Evolutionary conservation across 1,140 invertebrate species (phyloP).

Genomic region (Homalodisca vitripennis): DNA sequence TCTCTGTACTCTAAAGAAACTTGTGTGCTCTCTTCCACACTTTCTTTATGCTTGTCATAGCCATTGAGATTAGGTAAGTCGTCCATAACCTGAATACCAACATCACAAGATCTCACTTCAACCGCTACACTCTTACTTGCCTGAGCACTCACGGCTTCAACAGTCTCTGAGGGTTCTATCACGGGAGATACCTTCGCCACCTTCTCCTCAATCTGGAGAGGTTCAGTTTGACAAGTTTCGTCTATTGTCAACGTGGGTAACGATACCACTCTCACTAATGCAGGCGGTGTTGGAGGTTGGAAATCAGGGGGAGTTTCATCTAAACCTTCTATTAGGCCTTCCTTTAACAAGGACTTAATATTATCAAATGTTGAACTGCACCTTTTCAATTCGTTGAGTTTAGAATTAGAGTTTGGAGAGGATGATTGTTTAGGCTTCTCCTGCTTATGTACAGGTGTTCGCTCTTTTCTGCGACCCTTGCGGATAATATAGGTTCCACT

Average conservation of each 20-base stretch:
- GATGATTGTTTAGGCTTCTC: slow-evolving; percentile 46
- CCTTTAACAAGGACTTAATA: slow-evolving; percentile 69
- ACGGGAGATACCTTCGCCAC: neutral
- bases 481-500: slow-evolving; percentile 72
- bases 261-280: slow-evolving; percentile 64
- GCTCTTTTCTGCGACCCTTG: slow-evolving; percentile 59
- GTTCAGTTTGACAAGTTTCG: slow-evolving; percentile 18
- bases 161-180: neutral
- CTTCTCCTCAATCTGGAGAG: neutral
- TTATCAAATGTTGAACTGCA: slow-evolving; percentile 78
- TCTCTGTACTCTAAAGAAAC: slow-evolving; percentile 27
- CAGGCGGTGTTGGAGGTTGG: slow-evolving; percentile 55
- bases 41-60: slow-evolving; percentile 22
- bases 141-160: neutral
- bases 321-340: slow-evolving; percentile 59
- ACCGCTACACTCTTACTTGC: slow-evolving; percentile 13
- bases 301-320: slow-evolving; percentile 55
- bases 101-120: slow-evolving; percentile 31
- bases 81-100: slow-evolving; percentile 36
- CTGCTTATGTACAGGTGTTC: slow-evolving; percentile 48
- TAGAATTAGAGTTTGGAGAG: slow-evolving; percentile 56
- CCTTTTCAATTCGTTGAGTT: slow-evolving; percentile 60
- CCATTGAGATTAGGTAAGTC: slow-evolving; percentile 9
- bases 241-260: slow-evolving; percentile 55
- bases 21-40: slow-evolving; percentile 28